A percentile compares a stretch with the other conserved stretches of the same genome.
phyloP scores from a whole-genome alignment of 2,888 invertebrate species.

The Hofmannophila pseudospretella region DNA sequence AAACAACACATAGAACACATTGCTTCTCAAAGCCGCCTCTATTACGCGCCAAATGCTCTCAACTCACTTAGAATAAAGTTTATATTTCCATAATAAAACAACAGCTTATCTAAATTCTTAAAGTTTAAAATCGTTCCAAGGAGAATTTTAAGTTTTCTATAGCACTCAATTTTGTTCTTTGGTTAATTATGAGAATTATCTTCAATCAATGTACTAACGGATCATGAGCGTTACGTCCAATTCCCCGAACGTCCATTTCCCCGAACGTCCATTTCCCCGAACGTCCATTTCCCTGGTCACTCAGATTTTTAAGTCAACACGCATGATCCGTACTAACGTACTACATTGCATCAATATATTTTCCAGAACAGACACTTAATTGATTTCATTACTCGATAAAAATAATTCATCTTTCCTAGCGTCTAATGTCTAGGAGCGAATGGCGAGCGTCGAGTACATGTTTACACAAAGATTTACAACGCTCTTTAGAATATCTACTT shows the following conservation, averaged over 20 bases:
- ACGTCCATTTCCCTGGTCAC: no score
- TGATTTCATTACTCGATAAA: conserved; percentile 3
- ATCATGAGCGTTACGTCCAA: no score
- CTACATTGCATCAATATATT: conserved; percentile 3
- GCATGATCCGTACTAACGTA: conserved; percentile 1
- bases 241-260: no score
- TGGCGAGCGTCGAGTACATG: conserved; percentile 2
- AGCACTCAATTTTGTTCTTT: conserved; percentile 48
- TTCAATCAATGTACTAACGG: no score
- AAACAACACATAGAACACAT: conserved; percentile 37
- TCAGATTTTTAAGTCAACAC: no score
- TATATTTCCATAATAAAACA: conserved; percentile 3
- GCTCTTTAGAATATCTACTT: conserved; percentile 5
- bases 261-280: no score
- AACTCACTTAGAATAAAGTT: conserved; percentile 5
- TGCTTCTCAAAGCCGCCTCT: conserved; percentile 27
- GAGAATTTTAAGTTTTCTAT: conserved; percentile 18
- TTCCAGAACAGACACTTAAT: conserved; percentile 3
- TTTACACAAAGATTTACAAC: background rate
- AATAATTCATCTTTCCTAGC: conserved; percentile 5
- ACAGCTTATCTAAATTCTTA: conserved; percentile 7
- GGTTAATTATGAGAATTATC: conserved; percentile 39
- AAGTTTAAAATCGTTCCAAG: conserved; percentile 13
- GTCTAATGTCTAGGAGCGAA: conserved; percentile 1
- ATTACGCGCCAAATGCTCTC: conserved; percentile 5